Conservation (phyloP, 1,140 invertebrate species). For the Colletes gigas region DNA sequence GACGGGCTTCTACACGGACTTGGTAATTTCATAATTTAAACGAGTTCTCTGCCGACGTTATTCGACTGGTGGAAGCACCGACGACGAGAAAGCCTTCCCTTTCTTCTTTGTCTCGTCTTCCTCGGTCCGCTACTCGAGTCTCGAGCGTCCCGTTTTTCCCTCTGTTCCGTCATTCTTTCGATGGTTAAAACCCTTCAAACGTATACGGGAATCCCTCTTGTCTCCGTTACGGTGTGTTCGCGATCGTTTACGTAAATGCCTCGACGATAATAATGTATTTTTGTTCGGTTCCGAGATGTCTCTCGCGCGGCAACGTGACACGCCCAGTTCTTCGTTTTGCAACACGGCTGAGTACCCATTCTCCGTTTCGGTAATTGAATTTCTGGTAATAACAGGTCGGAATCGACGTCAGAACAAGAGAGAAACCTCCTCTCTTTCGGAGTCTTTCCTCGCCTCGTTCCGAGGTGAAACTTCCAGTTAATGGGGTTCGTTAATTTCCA, state of each 20-base stretch:
- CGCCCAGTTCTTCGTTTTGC: constrained; percentile 10
- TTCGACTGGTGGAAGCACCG: background rate
- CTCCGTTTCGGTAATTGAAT: constrained; percentile 6
- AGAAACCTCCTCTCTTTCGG: background rate
- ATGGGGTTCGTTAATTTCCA: background rate
- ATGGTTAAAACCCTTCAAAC: background rate
- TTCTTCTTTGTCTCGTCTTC: background rate
- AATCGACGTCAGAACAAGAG: background rate
- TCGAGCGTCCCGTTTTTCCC: background rate
- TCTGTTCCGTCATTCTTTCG: background rate
- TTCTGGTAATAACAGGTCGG: background rate
- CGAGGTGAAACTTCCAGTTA: background rate
- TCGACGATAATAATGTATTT: constrained; percentile 19
- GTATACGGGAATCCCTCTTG: background rate
- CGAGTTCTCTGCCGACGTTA: constrained; percentile 30
- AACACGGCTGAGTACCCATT: background rate
- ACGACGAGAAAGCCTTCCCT: background rate
- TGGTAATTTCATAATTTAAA: constrained; percentile 69
- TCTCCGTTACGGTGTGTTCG: background rate
- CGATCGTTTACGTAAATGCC: constrained; percentile 6
- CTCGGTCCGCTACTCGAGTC: background rate
- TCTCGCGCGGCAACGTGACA: constrained; percentile 15
- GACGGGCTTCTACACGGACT: constrained; percentile 51
- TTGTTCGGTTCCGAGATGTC: constrained; percentile 25
- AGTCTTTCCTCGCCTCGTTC: background rate